phyloP scores from a whole-genome alignment of 1,140 invertebrate species.

The Scylla paramamosain region DNA sequence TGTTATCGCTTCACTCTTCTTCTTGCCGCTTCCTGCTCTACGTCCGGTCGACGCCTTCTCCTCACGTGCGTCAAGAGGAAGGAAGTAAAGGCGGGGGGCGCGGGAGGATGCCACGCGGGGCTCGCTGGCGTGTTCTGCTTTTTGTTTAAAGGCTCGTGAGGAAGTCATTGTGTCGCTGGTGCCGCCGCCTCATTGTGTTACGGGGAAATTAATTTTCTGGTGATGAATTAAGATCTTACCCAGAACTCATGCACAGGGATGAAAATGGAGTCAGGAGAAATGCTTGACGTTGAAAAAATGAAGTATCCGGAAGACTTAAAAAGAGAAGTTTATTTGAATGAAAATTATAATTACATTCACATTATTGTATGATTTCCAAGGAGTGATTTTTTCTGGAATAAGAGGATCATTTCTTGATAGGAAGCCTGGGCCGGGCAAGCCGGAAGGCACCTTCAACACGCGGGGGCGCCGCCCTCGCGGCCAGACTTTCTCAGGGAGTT shows the following conservation, averaged over 20 bases:
- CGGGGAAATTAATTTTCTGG: neutral
- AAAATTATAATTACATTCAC: too few species aligned
- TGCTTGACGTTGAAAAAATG: too few species aligned
- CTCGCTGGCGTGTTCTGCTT: constrained; percentile 10
- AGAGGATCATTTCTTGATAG: neutral
- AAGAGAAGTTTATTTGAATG: too few species aligned
- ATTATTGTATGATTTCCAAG: too few species aligned
- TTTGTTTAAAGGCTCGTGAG: neutral
- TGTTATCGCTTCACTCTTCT: constrained; percentile 41
- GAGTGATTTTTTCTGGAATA: too few species aligned
- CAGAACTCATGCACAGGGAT: neutral
- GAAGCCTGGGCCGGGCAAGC: neutral
- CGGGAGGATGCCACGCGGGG: neutral
- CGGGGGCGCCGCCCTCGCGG: neutral
- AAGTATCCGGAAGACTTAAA: too few species aligned
- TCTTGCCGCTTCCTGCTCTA: constrained; percentile 35
- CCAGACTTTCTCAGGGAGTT: neutral
- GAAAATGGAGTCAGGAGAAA: neutral
- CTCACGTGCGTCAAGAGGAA: constrained; percentile 55
- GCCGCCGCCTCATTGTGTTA: neutral
- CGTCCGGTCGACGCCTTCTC: constrained; percentile 47
- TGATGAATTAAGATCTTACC: neutral
- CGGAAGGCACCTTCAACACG: neutral
- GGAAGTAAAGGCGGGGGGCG: constrained; percentile 46
- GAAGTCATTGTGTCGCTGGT: neutral